phyloP scores from a whole-genome alignment of 2,888 invertebrate genomes.

The Trichogramma evanescens region DNA sequence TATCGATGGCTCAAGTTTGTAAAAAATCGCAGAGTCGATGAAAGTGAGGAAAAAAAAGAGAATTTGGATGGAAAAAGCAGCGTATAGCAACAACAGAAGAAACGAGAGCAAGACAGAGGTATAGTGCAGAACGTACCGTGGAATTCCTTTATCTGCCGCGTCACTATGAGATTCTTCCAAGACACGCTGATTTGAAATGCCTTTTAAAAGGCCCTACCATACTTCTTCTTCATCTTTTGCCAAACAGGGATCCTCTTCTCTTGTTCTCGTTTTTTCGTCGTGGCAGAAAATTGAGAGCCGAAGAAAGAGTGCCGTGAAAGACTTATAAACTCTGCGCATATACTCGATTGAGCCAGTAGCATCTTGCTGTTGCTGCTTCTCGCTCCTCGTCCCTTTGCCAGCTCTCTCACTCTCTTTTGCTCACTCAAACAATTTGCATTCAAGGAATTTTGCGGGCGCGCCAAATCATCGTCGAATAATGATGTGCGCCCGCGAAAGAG shows the following conservation, averaged over 20 bases:
- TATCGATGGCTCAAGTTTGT: background rate
- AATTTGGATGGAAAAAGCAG: constrained; percentile 16
- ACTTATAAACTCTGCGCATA: constrained; percentile 19
- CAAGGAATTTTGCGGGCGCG: constrained; percentile 17
- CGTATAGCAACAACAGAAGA: constrained; percentile 8
- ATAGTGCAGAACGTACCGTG: constrained; percentile 22
- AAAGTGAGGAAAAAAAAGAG: background rate
- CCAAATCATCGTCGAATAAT: constrained; percentile 14
- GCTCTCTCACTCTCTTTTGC: background rate
- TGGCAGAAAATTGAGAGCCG: constrained; percentile 23
- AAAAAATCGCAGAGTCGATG: constrained; percentile 4
- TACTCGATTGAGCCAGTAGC: constrained; percentile 22
- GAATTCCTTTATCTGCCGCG: constrained; percentile 44
- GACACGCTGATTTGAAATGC: constrained; percentile 43
- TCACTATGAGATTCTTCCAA: constrained; percentile 45
- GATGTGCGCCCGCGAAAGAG: constrained; percentile 7
- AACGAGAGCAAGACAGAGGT: constrained; percentile 4
- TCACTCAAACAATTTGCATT: constrained; percentile 18
- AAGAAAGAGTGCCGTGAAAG: background rate
- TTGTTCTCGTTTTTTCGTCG: constrained; percentile 7
- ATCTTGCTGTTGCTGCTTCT: background rate
- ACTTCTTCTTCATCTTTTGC: background rate
- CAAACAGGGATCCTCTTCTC: background rate
- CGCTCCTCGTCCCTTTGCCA: background rate
- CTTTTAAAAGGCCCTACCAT: constrained; percentile 31